Evolutionary conservation across 2,797 vertebrate genomes (phyloP).

Genomic region (Manis pentadactyla): DNA sequence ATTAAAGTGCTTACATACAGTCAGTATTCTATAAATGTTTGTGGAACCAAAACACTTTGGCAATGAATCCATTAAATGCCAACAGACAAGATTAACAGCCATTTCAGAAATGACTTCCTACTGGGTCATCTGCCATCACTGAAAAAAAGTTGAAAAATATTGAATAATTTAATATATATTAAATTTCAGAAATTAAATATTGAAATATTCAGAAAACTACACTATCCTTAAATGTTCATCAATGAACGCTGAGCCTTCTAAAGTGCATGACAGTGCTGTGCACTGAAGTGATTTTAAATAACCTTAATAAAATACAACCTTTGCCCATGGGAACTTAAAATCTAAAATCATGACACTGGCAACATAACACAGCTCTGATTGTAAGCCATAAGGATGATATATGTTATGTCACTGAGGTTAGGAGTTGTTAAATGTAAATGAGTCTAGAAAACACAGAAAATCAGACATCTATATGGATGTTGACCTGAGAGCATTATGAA

Average conservation of each 20-base stretch:
- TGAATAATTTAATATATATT: slow-evolving; percentile 35
- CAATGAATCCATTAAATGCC: not conserved
- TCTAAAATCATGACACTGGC: not conserved
- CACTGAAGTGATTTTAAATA: slow-evolving; percentile 18
- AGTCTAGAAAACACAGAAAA: slow-evolving; percentile 38
- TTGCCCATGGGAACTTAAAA: not conserved
- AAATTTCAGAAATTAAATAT: slow-evolving; percentile 25
- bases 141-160: slow-evolving; percentile 7
- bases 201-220: slow-evolving; percentile 26
- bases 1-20: not conserved
- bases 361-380: not conserved
- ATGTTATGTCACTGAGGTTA: not conserved
- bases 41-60: not conserved
- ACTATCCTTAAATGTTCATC: not conserved
- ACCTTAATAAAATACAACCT: slow-evolving; percentile 48
- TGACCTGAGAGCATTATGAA: slow-evolving; percentile 7
- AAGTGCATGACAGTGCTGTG: not conserved
- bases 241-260: not conserved
- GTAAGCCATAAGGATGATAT: slow-evolving; percentile 10
- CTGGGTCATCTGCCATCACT: not conserved
- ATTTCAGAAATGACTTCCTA: slow-evolving; percentile 18
- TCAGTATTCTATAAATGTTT: not conserved
- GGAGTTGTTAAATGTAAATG: slow-evolving; percentile 23
- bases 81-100: not conserved
- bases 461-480: not conserved